These are phyloP conservation scores for Heliconius melpomene DNA, from an alignment of 1,140 invertebrate species.

Conservation along the genomic window DNA sequence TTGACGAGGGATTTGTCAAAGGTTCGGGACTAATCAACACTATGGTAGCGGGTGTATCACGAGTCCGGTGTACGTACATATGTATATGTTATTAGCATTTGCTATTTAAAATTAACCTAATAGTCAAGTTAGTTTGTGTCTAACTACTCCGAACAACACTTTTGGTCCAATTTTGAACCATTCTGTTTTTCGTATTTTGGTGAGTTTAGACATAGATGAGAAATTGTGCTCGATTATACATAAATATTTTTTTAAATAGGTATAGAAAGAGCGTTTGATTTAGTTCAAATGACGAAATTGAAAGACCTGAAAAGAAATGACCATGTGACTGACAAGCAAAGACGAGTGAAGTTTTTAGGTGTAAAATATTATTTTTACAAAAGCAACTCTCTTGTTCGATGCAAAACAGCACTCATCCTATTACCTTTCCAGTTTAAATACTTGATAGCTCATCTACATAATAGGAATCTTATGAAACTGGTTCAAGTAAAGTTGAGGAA, in stretches of 20 bases:
- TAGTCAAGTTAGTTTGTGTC: too few relatives aligned
- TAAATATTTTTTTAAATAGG: too few relatives aligned
- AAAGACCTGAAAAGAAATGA: too few relatives aligned
- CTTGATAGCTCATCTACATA: conserved; percentile 12
- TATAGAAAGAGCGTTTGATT: too few relatives aligned
- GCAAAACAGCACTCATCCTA: background rate
- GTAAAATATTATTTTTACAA: background rate
- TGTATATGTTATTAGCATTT: background rate
- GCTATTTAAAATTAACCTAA: too few relatives aligned
- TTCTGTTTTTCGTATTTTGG: too few relatives aligned
- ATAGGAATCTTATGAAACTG: conserved; percentile 3
- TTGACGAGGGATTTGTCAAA: conserved; percentile 3
- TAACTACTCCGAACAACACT: too few relatives aligned
- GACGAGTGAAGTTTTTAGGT: background rate
- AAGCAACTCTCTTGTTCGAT: background rate
- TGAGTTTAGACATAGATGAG: too few relatives aligned
- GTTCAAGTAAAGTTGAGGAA: background rate
- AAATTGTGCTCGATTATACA: too few relatives aligned
- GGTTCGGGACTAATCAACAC: background rate
- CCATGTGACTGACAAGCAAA: background rate
- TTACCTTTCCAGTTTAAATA: background rate
- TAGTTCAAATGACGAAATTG: too few relatives aligned
- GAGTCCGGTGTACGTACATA: background rate
- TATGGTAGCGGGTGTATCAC: conserved; percentile 1
- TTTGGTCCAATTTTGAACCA: too few relatives aligned